These are phyloP conservation scores for Hololepta plana DNA, from an alignment of 2,888 invertebrate species.

Conservation along the genomic window DNA sequence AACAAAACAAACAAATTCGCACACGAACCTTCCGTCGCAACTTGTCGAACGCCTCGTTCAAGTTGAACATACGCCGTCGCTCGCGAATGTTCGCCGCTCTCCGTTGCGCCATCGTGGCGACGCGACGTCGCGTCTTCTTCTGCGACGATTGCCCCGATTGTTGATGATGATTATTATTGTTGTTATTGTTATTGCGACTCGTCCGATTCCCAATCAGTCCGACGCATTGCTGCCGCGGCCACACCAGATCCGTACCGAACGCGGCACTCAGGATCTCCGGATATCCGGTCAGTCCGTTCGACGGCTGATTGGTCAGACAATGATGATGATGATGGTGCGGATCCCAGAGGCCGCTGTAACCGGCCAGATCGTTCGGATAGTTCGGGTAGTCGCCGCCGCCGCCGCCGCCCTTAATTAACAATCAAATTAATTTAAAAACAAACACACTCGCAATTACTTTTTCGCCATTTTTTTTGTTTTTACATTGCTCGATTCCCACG, in stretches of 20 bases:
- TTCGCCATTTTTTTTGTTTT: conserved; percentile 9
- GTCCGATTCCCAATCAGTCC: conserved; percentile 21
- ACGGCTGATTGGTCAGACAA: conserved; percentile 32
- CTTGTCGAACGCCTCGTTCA: conserved; percentile 91
- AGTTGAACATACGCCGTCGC: conserved; percentile 83
- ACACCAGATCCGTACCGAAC: conserved; percentile 45
- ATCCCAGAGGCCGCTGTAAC: conserved; percentile 44
- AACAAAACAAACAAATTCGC: too few relatives aligned
- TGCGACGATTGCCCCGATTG: conserved; percentile 18
- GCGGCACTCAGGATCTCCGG: conserved; percentile 49
- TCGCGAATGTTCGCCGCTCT: conserved; percentile 88
- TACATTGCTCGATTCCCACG: conserved; percentile 24
- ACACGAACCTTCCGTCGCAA: conserved; percentile 63
- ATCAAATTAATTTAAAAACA: conserved; percentile 8
- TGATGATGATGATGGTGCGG: conserved; percentile 28
- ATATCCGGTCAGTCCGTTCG: conserved; percentile 40
- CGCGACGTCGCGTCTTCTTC: conserved; percentile 72
- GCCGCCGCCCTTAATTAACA: too few relatives aligned
- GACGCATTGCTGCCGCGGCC: conserved; percentile 38
- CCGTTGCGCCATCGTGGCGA: conserved; percentile 79
- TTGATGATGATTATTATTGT: conserved; percentile 15
- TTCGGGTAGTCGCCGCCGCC: conserved; percentile 12
- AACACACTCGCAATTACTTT: conserved; percentile 5
- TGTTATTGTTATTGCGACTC: conserved; percentile 11
- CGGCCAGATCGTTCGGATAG: conserved; percentile 18